These are phyloP conservation scores for Dasysyrphus tricinctus DNA, from an alignment of 2,888 invertebrate genomes.

Conservation along the genomic window DNA sequence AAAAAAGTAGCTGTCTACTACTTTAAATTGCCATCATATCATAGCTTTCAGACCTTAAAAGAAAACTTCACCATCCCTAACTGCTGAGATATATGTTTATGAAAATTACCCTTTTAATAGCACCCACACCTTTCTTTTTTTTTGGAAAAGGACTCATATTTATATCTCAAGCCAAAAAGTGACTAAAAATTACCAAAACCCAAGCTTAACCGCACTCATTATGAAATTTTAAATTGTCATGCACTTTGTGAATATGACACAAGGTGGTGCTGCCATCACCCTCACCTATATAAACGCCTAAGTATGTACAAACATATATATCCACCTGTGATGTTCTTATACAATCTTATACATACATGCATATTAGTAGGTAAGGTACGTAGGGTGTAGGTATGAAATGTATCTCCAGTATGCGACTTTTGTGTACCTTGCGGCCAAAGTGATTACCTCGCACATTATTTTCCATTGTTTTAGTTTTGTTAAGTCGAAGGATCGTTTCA, in stretches of 20 bases:
- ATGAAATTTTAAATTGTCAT: conserved; percentile 74
- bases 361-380: neutral
- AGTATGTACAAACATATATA: too few species aligned
- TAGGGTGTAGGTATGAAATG: conserved; percentile 40
- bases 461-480: conserved; percentile 75
- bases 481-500: conserved; percentile 75
- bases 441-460: conserved; percentile 75
- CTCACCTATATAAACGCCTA: neutral
- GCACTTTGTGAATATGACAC: conserved; percentile 75
- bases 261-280: conserved; percentile 32
- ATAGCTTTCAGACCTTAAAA: neutral
- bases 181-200: conserved; percentile 56
- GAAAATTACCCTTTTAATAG: neutral
- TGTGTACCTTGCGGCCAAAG: conserved; percentile 75
- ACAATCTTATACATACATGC: neutral
- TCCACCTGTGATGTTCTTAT: neutral
- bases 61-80: neutral
- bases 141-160: neutral
- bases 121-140: neutral
- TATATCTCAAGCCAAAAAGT: conserved; percentile 16
- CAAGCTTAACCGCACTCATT: conserved; percentile 71
- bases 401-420: conserved; percentile 71
- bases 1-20: too few species aligned
- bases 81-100: neutral
- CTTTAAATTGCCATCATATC: neutral